Conservation (phyloP, 2,113 vertebrate genomes). For the Spea multiplicata region DNA sequence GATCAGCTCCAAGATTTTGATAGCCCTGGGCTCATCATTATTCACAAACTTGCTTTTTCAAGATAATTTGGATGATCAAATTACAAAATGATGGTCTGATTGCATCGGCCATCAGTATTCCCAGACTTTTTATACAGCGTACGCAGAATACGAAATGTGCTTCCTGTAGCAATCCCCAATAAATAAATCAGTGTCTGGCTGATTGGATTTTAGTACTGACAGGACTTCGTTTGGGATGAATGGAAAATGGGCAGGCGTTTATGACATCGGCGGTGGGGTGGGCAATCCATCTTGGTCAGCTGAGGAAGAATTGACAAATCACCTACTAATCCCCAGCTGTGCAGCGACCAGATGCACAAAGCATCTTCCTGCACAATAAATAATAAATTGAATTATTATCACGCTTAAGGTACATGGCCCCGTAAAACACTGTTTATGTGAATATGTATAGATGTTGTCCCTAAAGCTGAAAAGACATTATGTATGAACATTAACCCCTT, state of each 20-base stretch:
- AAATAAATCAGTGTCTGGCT: conserved; percentile 8
- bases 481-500: too few relatives aligned
- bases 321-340: conserved; percentile 13
- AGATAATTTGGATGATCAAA: not conserved
- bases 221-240: conserved; percentile 9
- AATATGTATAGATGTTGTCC: too few relatives aligned
- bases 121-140: not conserved
- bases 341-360: not conserved
- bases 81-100: not conserved
- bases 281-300: not conserved
- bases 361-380: too few relatives aligned
- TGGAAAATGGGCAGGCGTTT: conserved; percentile 2
- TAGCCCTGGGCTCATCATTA: too few relatives aligned
- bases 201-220: conserved; percentile 26
- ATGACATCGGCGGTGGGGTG: conserved; percentile 1
- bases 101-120: not conserved
- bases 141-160: conserved; percentile 10
- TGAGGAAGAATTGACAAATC: not conserved
- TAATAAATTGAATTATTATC: too few relatives aligned
- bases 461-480: too few relatives aligned
- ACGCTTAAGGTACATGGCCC: too few relatives aligned
- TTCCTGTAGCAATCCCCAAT: conserved; percentile 9
- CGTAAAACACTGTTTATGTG: too few relatives aligned
- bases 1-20: too few relatives aligned
- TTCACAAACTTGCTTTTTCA: not conserved